Percentiles rank a stretch among this genome's conserved stretches.
Conservation (phyloP, 92 coral and sea anemone species). For the Chrysogorgia sp. region DNA sequence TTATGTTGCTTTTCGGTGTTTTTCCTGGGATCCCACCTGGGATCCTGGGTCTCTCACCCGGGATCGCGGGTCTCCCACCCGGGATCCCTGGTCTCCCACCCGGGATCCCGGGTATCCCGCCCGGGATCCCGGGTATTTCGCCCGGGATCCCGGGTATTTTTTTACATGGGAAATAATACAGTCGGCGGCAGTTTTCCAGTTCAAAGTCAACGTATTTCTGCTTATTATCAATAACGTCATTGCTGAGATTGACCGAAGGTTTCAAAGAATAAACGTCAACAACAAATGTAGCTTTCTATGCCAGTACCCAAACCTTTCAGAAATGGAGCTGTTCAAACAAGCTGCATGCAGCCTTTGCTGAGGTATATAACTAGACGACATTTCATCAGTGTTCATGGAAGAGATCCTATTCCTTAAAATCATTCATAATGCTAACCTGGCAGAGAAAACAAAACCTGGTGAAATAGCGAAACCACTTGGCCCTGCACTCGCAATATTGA, state of each 20-base stretch:
- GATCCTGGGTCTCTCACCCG: no score
- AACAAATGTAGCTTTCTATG: conserved; percentile 13
- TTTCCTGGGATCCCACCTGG: no score
- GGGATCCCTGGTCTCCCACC: no score
- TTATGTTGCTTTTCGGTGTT: no score
- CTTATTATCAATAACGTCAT: conserved; percentile 12
- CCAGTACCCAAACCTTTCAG: conserved; percentile 24
- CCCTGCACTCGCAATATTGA: conserved; percentile 7
- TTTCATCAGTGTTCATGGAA: background rate
- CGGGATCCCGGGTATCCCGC: no score
- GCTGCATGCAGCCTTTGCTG: no score
- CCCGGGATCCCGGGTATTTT: no score
- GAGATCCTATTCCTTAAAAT: background rate
- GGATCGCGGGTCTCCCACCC: no score
- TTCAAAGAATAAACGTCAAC: conserved; percentile 6
- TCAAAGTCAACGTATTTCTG: conserved; percentile 13
- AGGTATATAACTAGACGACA: no score
- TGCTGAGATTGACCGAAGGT: conserved; percentile 15
- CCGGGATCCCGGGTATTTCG: no score
- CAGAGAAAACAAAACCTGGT: background rate
- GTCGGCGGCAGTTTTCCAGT: conserved; percentile 23
- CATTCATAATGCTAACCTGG: background rate
- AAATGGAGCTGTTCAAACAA: background rate
- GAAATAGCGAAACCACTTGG: conserved; percentile 1
- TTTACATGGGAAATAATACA: no score